Evolutionary conservation across 2,113 vertebrate genomes (phyloP), one percentile per base, ranked within the genome.

Genomic region (Cichladusa arquata): DNA sequence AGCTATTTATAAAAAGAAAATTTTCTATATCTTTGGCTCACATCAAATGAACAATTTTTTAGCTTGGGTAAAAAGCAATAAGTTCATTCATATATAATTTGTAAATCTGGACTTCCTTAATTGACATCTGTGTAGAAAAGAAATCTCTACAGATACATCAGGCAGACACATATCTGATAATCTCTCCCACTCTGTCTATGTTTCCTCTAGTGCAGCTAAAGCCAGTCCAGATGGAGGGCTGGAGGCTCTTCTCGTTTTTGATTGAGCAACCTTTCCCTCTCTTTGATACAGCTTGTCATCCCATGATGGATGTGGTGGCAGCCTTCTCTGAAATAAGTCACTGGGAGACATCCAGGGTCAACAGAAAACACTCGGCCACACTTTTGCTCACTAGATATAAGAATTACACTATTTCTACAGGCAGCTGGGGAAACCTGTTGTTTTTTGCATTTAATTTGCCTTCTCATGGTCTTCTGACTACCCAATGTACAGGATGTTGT

Each of bases 321-420:
- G 34, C 34, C 40, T 84, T 81, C 69, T 79, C 92, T 74, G 61
- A 85, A 81, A 54, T 58, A 48, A 71, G 11, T 58, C 85, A 81
- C 45, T 48, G 47, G 36, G 45, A 77, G 34, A 93, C 34, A 73
- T 20, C 12, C 47, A 62, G 72, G 64, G 47, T 62, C 54, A 94
- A 44, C 64, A 58, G 26, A 56, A 65, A 81, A 77, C 69, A 9
- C 28, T 88, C 62, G 86, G 38, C 19, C 47, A 70, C 38, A 51
- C 26, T 16, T 69, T 66, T 45, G 5, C 13, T 90, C 86, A 56
- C 28, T 71, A 51, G 19, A 40, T 60, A 14, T 7, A 86, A 92
- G 76, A 58, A 72, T 61, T 64, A 25, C 36, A 61, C n/a, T 8
- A 25, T 70, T 92, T 91, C 54, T 69, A 36, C 28, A 78, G 47